Conservation (phyloP, 1,140 invertebrate genomes). For the Drosophila erecta region DNA sequence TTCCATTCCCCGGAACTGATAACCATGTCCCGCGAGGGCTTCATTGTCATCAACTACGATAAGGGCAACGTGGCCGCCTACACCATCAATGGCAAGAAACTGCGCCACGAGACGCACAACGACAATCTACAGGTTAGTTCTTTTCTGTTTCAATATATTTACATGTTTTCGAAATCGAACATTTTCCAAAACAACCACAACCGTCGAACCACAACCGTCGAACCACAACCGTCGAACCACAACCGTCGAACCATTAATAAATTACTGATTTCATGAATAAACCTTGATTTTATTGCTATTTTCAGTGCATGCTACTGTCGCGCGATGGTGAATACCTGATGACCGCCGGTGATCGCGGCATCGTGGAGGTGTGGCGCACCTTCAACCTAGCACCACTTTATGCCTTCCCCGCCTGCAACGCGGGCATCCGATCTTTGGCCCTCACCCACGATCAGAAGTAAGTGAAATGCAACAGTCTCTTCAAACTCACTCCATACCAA, state of each 20-base stretch:
- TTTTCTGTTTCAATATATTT: no score
- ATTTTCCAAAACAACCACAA: no score
- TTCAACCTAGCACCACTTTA: constrained; percentile 98
- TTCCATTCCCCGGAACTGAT: constrained; percentile 96
- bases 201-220: no score
- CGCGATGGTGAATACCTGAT: constrained; percentile 99
- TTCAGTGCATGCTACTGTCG: constrained; percentile 95
- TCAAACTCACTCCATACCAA: not conserved
- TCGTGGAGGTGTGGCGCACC: constrained; percentile 99
- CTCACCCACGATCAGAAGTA: constrained; percentile 99
- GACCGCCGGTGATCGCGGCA: constrained; percentile 97
- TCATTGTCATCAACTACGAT: constrained; percentile 97
- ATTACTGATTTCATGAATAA: not conserved
- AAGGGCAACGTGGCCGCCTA: constrained; percentile 96
- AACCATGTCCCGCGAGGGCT: constrained; percentile 97
- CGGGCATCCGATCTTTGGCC: constrained; percentile 95
- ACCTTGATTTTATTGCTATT: constrained; percentile 21
- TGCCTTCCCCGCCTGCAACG: constrained; percentile 98
- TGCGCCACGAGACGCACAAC: constrained; percentile 95
- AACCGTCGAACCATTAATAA: no score
- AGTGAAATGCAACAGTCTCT: constrained; percentile 75
- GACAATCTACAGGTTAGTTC: constrained; percentile 95
- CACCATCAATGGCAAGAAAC: constrained; percentile 95
- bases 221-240: no score
- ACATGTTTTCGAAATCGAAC: no score